Evolutionary conservation across 2,888 invertebrate genomes (phyloP).

Genomic region (Peribatodes rhomboidaria): DNA sequence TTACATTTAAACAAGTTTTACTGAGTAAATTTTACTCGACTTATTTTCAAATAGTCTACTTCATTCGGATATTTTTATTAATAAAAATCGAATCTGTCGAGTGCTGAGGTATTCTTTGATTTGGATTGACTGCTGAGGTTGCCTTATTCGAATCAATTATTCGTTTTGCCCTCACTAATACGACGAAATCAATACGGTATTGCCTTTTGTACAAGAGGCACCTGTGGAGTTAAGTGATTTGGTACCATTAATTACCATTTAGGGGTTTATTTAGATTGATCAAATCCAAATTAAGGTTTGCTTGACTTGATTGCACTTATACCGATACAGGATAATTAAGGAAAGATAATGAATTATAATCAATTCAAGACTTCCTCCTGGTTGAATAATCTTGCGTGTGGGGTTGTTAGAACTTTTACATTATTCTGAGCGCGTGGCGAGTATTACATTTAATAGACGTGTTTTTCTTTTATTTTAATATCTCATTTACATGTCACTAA

Average conservation of each 20-base stretch:
- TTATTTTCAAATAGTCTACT: not conserved
- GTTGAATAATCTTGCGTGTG: too few relatives aligned
- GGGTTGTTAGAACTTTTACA: too few relatives aligned
- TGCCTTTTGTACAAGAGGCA: slow-evolving; percentile 17
- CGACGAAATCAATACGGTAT: slow-evolving; percentile 11
- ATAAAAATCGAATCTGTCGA: not conserved
- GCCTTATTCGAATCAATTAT: slow-evolving; percentile 9
- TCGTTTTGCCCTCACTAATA: slow-evolving; percentile 15
- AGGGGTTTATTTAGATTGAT: slow-evolving; percentile 11
- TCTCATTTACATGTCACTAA: too few relatives aligned
- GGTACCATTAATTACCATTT: slow-evolving; percentile 26
- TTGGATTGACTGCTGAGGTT: too few relatives aligned
- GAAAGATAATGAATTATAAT: too few relatives aligned
- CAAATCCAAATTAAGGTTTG: slow-evolving; percentile 3
- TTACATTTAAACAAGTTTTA: too few relatives aligned
- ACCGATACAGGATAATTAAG: not conserved
- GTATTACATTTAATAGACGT: too few relatives aligned
- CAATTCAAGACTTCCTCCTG: too few relatives aligned
- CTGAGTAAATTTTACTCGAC: not conserved
- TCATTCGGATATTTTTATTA: not conserved
- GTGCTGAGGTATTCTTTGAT: not conserved
- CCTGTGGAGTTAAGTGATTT: slow-evolving; percentile 23
- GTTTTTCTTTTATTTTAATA: too few relatives aligned
- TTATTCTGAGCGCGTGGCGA: too few relatives aligned
- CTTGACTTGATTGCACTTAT: slow-evolving; percentile 3